Evolutionary conservation across 2,888 invertebrate genomes (phyloP), one percentile per base, ranked within the genome.

Genomic region (Chloroclystis v-ata): DNA sequence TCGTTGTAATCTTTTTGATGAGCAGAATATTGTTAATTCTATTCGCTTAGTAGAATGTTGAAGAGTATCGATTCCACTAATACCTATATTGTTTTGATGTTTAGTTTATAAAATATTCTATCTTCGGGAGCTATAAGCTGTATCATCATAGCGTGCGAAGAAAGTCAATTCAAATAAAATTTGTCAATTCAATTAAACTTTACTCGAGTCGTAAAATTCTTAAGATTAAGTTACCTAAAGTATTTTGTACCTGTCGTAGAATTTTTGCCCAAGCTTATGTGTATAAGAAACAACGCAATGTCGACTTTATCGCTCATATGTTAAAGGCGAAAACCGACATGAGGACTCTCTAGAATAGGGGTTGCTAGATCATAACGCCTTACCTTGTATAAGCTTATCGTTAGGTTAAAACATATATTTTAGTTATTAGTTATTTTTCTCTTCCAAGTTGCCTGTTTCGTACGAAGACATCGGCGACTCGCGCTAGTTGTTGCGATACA

Each of bases 361-460:
- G 63, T 75, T 73, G 68, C 70, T 81, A 81, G 78, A 59, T 69
- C 67, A 67, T 78, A 76, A 75, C 58, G 73, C 78, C 75, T 81
- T 78, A 78, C 64, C 62, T 76, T 78, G 55, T 70, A 70, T 82
- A 83, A 82, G 81, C 77, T 81, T 84, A 78, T 61, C 61, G 57
- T 72, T 81, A 81, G 75, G 65, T 81, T 75, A 74, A 75, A 76
- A 43, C 52, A 54, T 39, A 50, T 45, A 54, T 69, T 64, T 59
- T 80, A 77, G 69, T 73, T 72, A 62, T 70, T 67, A 68, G 62
- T 60, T 66, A 67, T 63, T 63, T 74, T 75, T 76, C 75, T 78
- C 77, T 82, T 78, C 76, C 74, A 73, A 71, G 78, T 79, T 75
- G 82, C 80, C 82, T 80, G 78, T 79, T 75, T 73, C 75, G 73